These are phyloP conservation scores for Pristis pectinata DNA, from an alignment of 2,797 vertebrate genomes.

Conservation along the genomic window DNA sequence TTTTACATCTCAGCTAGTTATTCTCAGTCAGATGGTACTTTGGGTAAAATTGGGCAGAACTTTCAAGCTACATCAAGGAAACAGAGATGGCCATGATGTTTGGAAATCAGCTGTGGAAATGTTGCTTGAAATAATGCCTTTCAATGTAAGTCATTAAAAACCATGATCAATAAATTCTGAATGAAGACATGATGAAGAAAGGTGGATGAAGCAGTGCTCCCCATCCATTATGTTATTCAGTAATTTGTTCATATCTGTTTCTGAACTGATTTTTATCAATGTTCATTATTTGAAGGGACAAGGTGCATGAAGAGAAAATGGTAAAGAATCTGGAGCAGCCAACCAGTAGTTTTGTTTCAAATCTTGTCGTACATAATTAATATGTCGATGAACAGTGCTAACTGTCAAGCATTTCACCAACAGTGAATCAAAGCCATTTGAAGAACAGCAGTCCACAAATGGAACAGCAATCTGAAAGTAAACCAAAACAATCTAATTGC, in stretches of 20 bases:
- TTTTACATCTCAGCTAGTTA: constrained; percentile 9
- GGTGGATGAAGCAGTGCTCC: not conserved
- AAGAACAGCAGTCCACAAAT: not conserved
- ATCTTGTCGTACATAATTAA: not conserved
- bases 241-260: not conserved
- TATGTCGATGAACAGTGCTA: not conserved
- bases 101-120: not conserved
- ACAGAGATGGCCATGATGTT: not conserved
- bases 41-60: not conserved
- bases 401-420: not conserved
- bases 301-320: not conserved
- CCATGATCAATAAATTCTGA: not conserved
- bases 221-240: not conserved
- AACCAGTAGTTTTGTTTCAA: not conserved
- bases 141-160: not conserved
- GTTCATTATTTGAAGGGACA: not conserved
- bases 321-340: not conserved
- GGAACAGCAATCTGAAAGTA: not conserved
- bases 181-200: not conserved
- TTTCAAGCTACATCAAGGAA: not conserved
- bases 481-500: not conserved
- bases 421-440: not conserved
- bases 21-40: not conserved
- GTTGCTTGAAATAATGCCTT: not conserved
- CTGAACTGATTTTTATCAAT: not conserved